phyloP scores from a whole-genome alignment of 2,113 vertebrate species.

The Odocoileus virginianus region DNA sequence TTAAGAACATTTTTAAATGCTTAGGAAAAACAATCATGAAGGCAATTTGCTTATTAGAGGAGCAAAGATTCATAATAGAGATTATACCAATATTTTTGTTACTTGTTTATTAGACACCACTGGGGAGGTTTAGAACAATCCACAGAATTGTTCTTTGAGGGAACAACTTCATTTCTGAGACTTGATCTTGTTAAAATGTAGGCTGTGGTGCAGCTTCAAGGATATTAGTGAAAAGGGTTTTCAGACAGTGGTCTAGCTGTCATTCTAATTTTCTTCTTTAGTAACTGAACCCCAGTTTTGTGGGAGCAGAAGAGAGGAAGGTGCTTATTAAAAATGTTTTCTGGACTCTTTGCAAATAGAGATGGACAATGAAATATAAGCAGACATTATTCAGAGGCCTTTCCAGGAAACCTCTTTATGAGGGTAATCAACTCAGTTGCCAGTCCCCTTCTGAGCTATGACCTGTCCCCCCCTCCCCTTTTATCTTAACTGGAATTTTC shows the following conservation, averaged over 20 bases:
- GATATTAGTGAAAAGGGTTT: neutral
- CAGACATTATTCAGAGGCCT: neutral
- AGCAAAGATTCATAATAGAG: neutral
- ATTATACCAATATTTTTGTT: neutral
- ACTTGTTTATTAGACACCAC: neutral
- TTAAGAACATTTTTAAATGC: neutral
- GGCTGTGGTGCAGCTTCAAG: neutral
- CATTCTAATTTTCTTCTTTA: neutral
- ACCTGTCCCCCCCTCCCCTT: neutral
- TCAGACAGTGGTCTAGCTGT: neutral
- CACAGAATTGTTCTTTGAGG: neutral
- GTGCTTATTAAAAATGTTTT: neutral
- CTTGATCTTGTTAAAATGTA: neutral
- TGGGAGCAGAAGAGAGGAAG: accelerated
- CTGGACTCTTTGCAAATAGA: neutral
- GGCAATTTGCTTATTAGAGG: neutral
- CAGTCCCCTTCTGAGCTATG: neutral
- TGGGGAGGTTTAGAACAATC: neutral
- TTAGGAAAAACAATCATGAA: neutral
- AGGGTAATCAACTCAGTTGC: neutral
- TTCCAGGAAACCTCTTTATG: neutral
- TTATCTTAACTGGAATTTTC: neutral
- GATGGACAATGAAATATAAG: neutral
- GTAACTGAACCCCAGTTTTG: neutral
- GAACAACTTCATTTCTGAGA: neutral